These are phyloP conservation scores for Megastigmus dorsalis DNA, from an alignment of 2,888 invertebrate species.

Conservation along the genomic window DNA sequence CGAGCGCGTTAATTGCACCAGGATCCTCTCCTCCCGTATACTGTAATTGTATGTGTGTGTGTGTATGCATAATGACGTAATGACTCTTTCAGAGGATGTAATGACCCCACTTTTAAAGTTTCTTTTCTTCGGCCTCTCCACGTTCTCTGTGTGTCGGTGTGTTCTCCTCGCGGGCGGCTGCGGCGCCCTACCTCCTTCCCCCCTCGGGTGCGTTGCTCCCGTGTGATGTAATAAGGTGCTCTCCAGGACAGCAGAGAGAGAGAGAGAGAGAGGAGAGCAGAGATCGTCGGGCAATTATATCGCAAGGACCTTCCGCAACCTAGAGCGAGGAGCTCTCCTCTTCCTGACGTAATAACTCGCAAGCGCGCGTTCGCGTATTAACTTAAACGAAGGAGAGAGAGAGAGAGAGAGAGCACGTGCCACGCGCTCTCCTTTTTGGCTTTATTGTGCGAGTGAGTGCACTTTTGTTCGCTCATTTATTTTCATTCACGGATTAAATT, in stretches of 20 bases:
- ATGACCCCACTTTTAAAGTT: slow-evolving; percentile 44
- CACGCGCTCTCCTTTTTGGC: slow-evolving; percentile 28
- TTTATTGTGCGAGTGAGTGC: slow-evolving; percentile 13
- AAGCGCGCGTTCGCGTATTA: slow-evolving; percentile 9
- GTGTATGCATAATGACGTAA: slow-evolving; percentile 54
- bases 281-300: slow-evolving; percentile 47
- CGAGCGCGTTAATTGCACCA: slow-evolving; percentile 53
- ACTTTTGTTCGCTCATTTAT: slow-evolving; percentile 54
- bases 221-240: slow-evolving; percentile 38
- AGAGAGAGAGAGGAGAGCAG: neutral
- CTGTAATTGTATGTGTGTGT: neutral
- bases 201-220: slow-evolving; percentile 33
- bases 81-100: slow-evolving; percentile 52
- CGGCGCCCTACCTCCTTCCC: neutral
- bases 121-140: slow-evolving; percentile 28
- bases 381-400: neutral
- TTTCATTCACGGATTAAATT: slow-evolving; percentile 55
- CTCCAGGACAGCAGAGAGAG: neutral
- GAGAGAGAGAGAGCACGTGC: slow-evolving; percentile 37
- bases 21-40: slow-evolving; percentile 7
- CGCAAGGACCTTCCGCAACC: slow-evolving; percentile 51
- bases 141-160: neutral
- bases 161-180: slow-evolving; percentile 3
- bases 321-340: slow-evolving; percentile 14
- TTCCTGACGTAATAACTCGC: slow-evolving; percentile 44